phyloP scores from a whole-genome alignment of 2,797 vertebrate species.

The Jordanella pulchra region DNA sequence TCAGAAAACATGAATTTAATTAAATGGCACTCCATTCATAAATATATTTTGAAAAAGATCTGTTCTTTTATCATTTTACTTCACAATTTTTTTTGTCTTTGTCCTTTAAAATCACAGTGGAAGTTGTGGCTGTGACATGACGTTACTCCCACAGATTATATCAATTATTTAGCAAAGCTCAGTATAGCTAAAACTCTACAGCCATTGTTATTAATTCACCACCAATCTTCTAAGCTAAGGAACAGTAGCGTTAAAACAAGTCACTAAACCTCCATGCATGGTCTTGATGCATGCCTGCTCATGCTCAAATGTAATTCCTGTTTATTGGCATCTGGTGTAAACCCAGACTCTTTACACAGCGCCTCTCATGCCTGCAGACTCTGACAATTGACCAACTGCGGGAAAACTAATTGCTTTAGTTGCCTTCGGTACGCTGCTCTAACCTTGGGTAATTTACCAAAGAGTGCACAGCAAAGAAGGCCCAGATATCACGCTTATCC shows the following conservation, averaged over 20 bases:
- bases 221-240: neutral
- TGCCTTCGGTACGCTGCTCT: constrained; percentile 56
- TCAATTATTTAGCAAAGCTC: neutral
- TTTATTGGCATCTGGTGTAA: constrained; percentile 49
- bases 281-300: constrained; percentile 12
- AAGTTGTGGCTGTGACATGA: too few relatives aligned
- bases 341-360: constrained; percentile 34
- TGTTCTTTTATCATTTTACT: too few relatives aligned
- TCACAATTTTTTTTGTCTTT: too few relatives aligned
- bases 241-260: constrained; percentile 9
- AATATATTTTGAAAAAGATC: too few relatives aligned
- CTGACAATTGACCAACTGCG: constrained; percentile 68
- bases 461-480: constrained; percentile 50
- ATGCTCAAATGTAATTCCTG: constrained; percentile 35
- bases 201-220: neutral
- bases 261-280: constrained; percentile 3
- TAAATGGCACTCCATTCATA: too few relatives aligned
- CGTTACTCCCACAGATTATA: too few relatives aligned
- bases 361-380: constrained; percentile 51
- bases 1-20: too few relatives aligned
- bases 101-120: too few relatives aligned
- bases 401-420: constrained; percentile 71
- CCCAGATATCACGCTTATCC: constrained; percentile 43
- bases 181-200: neutral
- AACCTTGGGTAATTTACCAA: constrained; percentile 72